Percentiles rank a stretch among this genome's conserved stretches.
Conservation (phyloP, 2,888 invertebrate genomes). For the Nemapogon koenigi region DNA sequence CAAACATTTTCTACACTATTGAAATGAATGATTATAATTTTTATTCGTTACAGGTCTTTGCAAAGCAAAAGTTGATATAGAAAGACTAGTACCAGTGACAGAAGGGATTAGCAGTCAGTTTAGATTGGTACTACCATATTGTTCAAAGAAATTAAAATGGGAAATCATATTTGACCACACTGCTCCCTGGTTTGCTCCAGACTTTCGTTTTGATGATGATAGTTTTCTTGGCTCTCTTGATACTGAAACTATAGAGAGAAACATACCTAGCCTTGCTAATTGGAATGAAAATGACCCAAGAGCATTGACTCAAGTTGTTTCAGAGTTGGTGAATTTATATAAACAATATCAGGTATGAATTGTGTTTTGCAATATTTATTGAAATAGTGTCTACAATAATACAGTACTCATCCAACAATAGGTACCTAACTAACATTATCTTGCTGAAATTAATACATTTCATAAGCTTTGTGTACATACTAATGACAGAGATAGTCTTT, state of each 20-base stretch:
- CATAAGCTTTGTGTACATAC: too few relatives aligned
- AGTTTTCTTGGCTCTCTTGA: constrained; percentile 68
- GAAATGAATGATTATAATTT: neutral
- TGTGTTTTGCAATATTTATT: neutral
- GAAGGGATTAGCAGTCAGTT: constrained; percentile 61
- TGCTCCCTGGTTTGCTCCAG: constrained; percentile 72
- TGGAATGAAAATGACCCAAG: constrained; percentile 70
- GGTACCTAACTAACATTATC: too few relatives aligned
- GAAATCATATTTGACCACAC: constrained; percentile 72
- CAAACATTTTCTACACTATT: neutral
- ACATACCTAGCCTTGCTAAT: constrained; percentile 65
- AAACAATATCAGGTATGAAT: constrained; percentile 67
- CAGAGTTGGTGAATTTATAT: constrained; percentile 67
- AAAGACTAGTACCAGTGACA: constrained; percentile 35
- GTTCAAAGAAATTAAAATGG: constrained; percentile 71
- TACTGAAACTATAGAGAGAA: constrained; percentile 50
- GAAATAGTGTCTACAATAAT: too few relatives aligned
- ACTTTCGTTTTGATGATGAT: constrained; percentile 76
- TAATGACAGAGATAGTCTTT: too few relatives aligned
- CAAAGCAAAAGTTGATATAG: constrained; percentile 52
- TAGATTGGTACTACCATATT: constrained; percentile 72
- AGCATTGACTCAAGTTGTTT: constrained; percentile 66
- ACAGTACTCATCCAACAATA: too few relatives aligned
- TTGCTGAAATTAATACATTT: too few relatives aligned
- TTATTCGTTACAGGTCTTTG: constrained; percentile 42